Base-by-base conservation (phyloP, 2,888 invertebrate species). In the Drosophila paucipuncta region DNA sequence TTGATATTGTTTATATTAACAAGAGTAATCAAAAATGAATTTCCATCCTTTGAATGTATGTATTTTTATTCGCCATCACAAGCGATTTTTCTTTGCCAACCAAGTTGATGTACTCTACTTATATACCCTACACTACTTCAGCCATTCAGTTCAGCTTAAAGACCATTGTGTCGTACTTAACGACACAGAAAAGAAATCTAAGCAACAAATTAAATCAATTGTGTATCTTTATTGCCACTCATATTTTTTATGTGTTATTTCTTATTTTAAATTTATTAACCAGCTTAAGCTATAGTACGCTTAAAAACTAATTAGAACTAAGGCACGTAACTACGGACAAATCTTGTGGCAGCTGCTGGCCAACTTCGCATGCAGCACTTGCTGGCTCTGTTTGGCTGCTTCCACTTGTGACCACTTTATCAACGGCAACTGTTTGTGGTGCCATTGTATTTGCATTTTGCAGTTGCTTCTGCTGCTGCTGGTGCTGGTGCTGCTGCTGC, bases 241-340 rank as follows among this genome's bases (percentile, higher is more conserved):
- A 73, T 60, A n/a, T 62, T 16, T 47, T 25, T 1, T 47, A 25
- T 16, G 2, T 2, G 4, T 16, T 16, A 25, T 47, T 25, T 47
- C 16, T 25, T 25, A 47, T 9, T 47, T 9, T 25, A 9, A 25
- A 16, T 47, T 47, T 25, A 16, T 47, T 53, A 60, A 63, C 47
- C 49, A 60, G 63, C 66, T 76, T 53, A 62, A 49, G 59, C 58
- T 68, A 43, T 13, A 50, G 30, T 16, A 54, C 66, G 50, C 50
- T 53, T 57, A 47, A 60, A 62, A 53, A 73, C 89, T 88, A 85
- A 85, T 82, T 85, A 68, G 78, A 66, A 57, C 62, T 75, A 35
- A 78, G 74, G 76, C 86, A 85, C 31, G 89, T 75, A 60, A 89
- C 82, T 57, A 68, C 63, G 52, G 80, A 69, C 78, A 85, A 86